Percentiles rank a stretch among this genome's conserved stretches.
Evolutionary conservation across 2,113 vertebrate species (phyloP).

Genomic region (Galbula dea): DNA sequence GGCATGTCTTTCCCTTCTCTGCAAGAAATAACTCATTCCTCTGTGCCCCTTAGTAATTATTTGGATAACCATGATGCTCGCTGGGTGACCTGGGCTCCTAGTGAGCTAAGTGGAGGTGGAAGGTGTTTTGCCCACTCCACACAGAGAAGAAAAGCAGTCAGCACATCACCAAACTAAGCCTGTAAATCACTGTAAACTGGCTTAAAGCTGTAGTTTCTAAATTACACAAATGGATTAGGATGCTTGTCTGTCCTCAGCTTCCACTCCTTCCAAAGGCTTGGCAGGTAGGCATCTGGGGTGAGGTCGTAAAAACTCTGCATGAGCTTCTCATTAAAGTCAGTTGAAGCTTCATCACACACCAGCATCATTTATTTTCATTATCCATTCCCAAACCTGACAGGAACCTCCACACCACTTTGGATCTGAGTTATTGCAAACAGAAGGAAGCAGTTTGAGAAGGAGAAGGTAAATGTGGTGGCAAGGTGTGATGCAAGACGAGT

Average conservation of each 20-base stretch:
- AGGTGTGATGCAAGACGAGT: background rate
- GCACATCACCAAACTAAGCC: background rate
- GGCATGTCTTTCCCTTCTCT: background rate
- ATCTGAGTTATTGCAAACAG: background rate
- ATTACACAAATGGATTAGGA: background rate
- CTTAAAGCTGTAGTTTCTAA: background rate
- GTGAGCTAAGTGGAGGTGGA: background rate
- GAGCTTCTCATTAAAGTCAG: background rate
- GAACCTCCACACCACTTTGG: background rate
- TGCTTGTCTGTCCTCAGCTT: background rate
- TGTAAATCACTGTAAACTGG: background rate
- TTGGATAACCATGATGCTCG: background rate
- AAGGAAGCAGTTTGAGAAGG: background rate
- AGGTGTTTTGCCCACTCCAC: background rate
- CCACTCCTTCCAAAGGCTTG: background rate
- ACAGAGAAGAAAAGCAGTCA: background rate
- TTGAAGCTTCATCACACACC: background rate
- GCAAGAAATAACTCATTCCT: background rate
- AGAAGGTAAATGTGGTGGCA: accelerated
- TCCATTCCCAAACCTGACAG: background rate
- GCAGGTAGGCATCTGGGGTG: background rate
- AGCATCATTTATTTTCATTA: background rate
- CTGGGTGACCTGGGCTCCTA: background rate
- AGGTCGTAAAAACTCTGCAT: background rate
- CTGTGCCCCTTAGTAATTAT: accelerated